These are phyloP conservation scores for Thymelicus sylvestris DNA, from an alignment of 2,888 invertebrate species.

Conservation along the genomic window DNA sequence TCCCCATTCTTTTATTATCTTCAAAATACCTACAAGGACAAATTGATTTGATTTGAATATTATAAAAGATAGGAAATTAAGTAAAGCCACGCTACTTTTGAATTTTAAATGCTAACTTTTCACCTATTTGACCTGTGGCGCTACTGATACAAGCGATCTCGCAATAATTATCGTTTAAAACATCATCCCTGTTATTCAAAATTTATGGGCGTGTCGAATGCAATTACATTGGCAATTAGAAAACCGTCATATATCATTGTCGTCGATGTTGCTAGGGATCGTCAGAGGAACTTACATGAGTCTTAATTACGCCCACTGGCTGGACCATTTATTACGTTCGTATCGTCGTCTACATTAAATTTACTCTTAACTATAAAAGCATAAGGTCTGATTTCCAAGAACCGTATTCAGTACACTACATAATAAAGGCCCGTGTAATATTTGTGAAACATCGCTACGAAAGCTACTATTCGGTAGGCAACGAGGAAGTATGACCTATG, in stretches of 20 bases:
- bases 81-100: too few species aligned
- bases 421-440: constrained; percentile 18
- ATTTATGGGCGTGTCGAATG: constrained; percentile 39
- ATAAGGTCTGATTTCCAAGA: constrained; percentile 5
- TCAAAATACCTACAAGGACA: too few species aligned
- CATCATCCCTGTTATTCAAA: constrained; percentile 21
- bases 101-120: background rate
- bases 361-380: background rate
- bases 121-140: background rate
- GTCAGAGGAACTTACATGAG: constrained; percentile 38
- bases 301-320: constrained; percentile 44
- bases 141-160: background rate
- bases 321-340: constrained; percentile 40
- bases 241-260: constrained; percentile 48
- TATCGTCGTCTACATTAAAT: constrained; percentile 5
- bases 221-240: constrained; percentile 52
- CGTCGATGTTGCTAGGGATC: constrained; percentile 46
- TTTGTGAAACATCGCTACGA: constrained; percentile 20
- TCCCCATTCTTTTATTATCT: too few species aligned
- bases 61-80: too few species aligned
- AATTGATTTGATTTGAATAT: too few species aligned
- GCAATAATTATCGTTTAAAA: constrained; percentile 14
- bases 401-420: background rate
- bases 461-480: constrained; percentile 24
- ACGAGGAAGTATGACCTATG: constrained; percentile 9